These are phyloP conservation scores for Dermochelys coriacea DNA, from an alignment of 2,797 vertebrate genomes.

Conservation along the genomic window DNA sequence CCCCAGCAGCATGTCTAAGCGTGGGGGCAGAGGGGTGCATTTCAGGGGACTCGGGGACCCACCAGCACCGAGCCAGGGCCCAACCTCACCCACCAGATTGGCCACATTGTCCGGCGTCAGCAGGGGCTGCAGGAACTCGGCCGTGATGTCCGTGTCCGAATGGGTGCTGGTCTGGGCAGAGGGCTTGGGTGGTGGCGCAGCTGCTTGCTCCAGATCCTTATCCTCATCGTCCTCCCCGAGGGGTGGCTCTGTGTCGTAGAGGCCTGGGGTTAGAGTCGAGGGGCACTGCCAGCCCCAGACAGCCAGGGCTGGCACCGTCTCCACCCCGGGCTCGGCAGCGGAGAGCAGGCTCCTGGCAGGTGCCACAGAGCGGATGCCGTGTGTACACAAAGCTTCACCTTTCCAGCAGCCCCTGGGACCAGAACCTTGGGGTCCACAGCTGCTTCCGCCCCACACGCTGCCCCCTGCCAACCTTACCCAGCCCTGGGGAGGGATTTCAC, in stretches of 20 bases:
- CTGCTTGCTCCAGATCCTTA: conserved; percentile 88
- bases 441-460: not conserved
- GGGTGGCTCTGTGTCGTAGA: conserved; percentile 81
- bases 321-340: not conserved
- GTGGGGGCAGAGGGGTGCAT: too few species aligned
- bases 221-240: conserved; percentile 95
- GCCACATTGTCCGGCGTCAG: conserved; percentile 93
- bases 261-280: not conserved
- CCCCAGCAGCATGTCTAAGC: not conserved
- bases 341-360: not conserved
- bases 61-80: not conserved
- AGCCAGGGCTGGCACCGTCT: too few species aligned
- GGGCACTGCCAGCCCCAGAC: not conserved
- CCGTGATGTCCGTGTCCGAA: conserved; percentile 93
- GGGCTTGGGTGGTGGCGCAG: conserved; percentile 79
- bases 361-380: too few species aligned
- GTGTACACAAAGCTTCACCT: not conserved
- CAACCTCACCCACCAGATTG: conserved; percentile 86
- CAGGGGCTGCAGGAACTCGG: conserved; percentile 92
- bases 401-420: too few species aligned
- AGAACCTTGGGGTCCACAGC: too few species aligned
- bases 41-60: not conserved
- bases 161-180: conserved; percentile 79
- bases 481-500: too few species aligned
- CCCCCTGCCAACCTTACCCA: not conserved